Conservation (phyloP, 2,888 invertebrate species). For the Drosophila mercatorum region DNA sequence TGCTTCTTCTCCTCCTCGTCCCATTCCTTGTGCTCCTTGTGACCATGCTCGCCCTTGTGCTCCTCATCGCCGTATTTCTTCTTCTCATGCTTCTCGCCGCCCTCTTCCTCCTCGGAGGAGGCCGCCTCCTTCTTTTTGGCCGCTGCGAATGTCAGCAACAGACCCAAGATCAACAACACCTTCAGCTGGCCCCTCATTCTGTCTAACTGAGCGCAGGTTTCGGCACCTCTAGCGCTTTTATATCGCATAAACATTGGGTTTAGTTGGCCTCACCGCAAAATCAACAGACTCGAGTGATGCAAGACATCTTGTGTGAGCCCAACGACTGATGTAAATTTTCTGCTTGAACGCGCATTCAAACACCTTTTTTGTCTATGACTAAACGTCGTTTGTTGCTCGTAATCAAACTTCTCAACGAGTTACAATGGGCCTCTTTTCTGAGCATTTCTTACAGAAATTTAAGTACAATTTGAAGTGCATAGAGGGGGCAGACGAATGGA, state of each 20-base stretch:
- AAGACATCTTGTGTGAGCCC: constrained; percentile 33
- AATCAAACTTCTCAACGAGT: constrained; percentile 22
- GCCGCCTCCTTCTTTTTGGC: constrained; percentile 81
- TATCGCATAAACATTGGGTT: constrained; percentile 23
- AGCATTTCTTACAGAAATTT: not conserved
- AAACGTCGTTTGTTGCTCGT: constrained; percentile 8
- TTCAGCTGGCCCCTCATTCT: constrained; percentile 72
- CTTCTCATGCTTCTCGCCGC: constrained; percentile 79
- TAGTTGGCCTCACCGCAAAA: constrained; percentile 57
- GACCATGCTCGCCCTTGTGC: constrained; percentile 92
- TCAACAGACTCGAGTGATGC: constrained; percentile 53
- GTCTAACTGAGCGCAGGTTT: constrained; percentile 41
- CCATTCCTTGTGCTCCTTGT: constrained; percentile 91
- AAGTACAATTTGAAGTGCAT: not conserved
- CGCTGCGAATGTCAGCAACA: constrained; percentile 69
- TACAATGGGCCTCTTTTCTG: constrained; percentile 44
- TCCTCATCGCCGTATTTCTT: constrained; percentile 86
- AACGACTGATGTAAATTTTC: constrained; percentile 42
- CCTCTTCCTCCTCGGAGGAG: constrained; percentile 82
- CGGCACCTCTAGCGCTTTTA: constrained; percentile 51
- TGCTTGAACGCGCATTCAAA: constrained; percentile 52
- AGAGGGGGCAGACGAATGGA: too few species aligned
- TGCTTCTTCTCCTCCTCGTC: constrained; percentile 92
- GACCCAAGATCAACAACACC: constrained; percentile 73
- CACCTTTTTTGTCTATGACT: constrained; percentile 18